A percentile compares a stretch with the other conserved stretches of the same genome.
phyloP scores from a whole-genome alignment of 2,113 vertebrate genomes.

The Sphaerodactylus townsendi region DNA sequence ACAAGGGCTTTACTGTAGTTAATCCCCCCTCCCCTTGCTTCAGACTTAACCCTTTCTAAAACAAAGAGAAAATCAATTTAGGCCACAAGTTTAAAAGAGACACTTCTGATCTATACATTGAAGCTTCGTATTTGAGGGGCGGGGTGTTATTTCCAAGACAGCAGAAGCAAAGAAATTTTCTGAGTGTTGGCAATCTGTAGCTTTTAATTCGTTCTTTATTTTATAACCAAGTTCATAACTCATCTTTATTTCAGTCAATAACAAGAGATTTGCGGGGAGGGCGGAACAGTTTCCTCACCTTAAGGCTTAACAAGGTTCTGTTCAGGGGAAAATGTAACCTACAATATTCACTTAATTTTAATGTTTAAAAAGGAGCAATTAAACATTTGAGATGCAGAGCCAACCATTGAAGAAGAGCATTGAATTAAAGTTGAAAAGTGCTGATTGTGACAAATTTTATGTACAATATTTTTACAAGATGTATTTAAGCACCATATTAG shows the following conservation, averaged over 20 bases:
- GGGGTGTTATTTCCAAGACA: background rate
- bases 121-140: background rate
- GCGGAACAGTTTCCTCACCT: background rate
- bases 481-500: slow-evolving; percentile 35
- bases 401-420: slow-evolving; percentile 57
- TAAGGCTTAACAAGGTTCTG: background rate
- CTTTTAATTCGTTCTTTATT: slow-evolving; percentile 28
- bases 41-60: slow-evolving; percentile 84
- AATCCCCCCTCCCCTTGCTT: slow-evolving; percentile 80
- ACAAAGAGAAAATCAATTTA: slow-evolving; percentile 27
- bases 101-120: slow-evolving; percentile 21
- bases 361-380: slow-evolving; percentile 30
- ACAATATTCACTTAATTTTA: slow-evolving; percentile 36
- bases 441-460: slow-evolving; percentile 52
- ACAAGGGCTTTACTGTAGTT: slow-evolving; percentile 91
- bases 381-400: slow-evolving; percentile 50
- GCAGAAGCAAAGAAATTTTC: accelerated
- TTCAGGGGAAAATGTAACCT: slow-evolving; percentile 42
- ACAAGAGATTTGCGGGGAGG: slow-evolving; percentile 9
- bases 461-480: slow-evolving; percentile 40
- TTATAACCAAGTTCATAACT: slow-evolving; percentile 27
- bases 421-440: slow-evolving; percentile 56
- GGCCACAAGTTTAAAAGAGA: slow-evolving; percentile 31
- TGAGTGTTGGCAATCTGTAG: background rate
- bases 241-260: background rate